Base-by-base conservation (phyloP, 1,140 invertebrate species). In the Pantala flavescens region DNA sequence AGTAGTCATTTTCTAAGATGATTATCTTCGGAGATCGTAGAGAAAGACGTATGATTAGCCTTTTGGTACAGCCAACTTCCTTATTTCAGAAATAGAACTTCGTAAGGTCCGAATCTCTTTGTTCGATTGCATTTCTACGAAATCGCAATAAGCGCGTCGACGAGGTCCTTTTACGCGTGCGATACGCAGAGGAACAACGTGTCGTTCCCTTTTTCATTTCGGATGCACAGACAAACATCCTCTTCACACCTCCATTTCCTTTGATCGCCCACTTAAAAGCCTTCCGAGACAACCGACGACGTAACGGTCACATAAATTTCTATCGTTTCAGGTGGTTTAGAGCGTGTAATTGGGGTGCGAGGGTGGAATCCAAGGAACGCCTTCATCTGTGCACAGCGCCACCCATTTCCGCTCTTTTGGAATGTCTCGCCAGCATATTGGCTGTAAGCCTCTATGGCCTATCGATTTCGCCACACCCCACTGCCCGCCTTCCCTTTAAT, bases 231-330 rank as follows among this genome's bases (percentile, higher is more conserved):
- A 71, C 70, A 23, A 71, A 71, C 24, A 11, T 28, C 42, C 19
- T 28, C 24, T 28, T 72, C 71, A 63, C n/a, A 16, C 49, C 49
- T 63, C 49, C 49, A 16, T n/a, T 28, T 72, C 71, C 42, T 42
- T 71, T 63, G 49, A 63, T 63, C 49, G 12, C 12, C 49, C 49
- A 63, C 49, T 63, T 63, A 63, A 63, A 3, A 12, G 49, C 49
- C 49, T 63, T 21, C 49, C 49, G 49, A 63, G n/a, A 63, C 49
- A 63, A 63, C 16, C 49, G 49, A 3, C 49, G 14, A 21, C 24
- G 71, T 24, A 72, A 72, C 42, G 24, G 71, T 72, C 71, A 42
- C 71, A 72, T 72, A 72, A 72, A 72, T 72, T 72, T 72, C 19
- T 42, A n/a, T 42, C 23, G 42, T 72, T 72, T 72, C 71, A 72